Conservation (phyloP, 2,797 vertebrate genomes). For the Myotis pilosus region DNA sequence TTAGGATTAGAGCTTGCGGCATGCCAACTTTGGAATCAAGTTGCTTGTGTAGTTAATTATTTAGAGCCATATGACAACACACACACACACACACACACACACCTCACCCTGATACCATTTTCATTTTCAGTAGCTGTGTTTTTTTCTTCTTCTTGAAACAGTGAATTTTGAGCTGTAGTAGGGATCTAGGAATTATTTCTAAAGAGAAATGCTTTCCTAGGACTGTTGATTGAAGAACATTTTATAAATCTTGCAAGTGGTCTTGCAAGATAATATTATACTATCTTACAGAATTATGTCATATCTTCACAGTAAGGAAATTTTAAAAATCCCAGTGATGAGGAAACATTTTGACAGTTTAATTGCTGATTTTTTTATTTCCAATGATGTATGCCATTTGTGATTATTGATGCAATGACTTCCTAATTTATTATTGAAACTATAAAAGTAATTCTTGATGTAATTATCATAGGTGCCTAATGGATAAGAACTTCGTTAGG, state of each 20-base stretch:
- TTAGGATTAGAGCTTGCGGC: neutral
- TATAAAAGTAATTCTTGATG: constrained; percentile 65
- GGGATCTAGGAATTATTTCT: neutral
- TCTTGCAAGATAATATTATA: neutral
- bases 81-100: neutral
- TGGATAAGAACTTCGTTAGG: constrained; percentile 97
- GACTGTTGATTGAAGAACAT: neutral
- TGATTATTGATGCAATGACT: constrained; percentile 23
- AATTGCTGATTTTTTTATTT: constrained; percentile 29
- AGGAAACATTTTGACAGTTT: neutral
- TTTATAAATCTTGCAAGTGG: neutral
- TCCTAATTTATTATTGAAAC: constrained; percentile 20
- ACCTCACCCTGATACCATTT: neutral
- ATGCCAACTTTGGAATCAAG: neutral
- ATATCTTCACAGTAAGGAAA: neutral
- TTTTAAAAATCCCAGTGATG: constrained; percentile 2
- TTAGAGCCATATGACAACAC: neutral
- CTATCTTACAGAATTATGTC: neutral
- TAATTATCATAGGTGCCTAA: constrained; percentile 90
- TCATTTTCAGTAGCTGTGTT: neutral
- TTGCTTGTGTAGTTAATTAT: neutral
- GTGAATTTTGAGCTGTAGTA: neutral
- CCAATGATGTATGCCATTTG: neutral
- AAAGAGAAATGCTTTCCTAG: neutral
- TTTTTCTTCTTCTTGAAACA: constrained; percentile 27